These are phyloP conservation scores for Plutella xylostella DNA, from an alignment of 2,888 invertebrate species.

Conservation along the genomic window DNA sequence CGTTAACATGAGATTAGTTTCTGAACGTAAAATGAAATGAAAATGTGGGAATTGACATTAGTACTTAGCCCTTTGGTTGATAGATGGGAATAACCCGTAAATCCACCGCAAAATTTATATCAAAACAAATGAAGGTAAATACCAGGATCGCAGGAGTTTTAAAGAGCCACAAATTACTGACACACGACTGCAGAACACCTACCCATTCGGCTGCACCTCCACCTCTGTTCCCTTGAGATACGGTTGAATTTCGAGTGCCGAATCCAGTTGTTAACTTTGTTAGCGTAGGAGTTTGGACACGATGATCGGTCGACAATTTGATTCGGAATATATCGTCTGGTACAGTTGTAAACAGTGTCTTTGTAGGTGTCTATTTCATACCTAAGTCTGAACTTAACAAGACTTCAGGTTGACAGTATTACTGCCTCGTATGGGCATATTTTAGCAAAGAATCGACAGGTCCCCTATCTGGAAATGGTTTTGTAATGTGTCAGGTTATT, in stretches of 20 bases:
- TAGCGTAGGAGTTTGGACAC: conserved; percentile 50
- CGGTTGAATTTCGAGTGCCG: conserved; percentile 21
- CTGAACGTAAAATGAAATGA: too few species aligned
- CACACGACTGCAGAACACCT: not conserved
- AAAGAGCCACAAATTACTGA: conserved; percentile 48
- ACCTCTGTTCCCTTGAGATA: conserved; percentile 15
- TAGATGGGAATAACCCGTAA: too few species aligned
- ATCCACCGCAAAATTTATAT: too few species aligned
- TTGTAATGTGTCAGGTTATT: too few species aligned
- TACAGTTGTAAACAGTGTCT: conserved; percentile 47
- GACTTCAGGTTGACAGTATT: too few species aligned
- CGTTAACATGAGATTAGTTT: too few species aligned
- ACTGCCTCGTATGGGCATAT: too few species aligned
- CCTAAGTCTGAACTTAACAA: conserved; percentile 16
- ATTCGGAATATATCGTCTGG: conserved; percentile 53
- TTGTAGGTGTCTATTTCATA: conserved; percentile 47
- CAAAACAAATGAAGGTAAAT: conserved; percentile 21
- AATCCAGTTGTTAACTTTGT: conserved; percentile 18
- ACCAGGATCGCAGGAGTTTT: conserved; percentile 43
- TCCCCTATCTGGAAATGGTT: too few species aligned
- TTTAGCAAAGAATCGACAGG: too few species aligned
- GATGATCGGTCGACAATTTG: conserved; percentile 61
- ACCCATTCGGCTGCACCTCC: not conserved
- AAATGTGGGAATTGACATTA: too few species aligned
- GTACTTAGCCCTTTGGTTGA: too few species aligned